phyloP scores from a whole-genome alignment of 1,140 invertebrate species.

The Apis laboriosa region DNA sequence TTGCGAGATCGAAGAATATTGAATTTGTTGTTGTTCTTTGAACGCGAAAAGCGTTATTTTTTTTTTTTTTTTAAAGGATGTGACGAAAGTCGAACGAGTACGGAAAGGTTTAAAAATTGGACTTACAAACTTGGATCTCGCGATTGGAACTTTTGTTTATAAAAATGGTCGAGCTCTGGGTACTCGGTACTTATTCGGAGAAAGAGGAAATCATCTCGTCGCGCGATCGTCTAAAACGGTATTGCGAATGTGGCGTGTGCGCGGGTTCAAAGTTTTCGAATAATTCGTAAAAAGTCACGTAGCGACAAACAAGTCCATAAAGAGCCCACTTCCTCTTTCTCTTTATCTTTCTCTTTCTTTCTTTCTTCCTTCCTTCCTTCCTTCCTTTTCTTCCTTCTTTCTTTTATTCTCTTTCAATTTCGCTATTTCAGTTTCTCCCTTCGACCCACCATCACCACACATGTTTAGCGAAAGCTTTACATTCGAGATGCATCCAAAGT shows the following conservation, averaged over 20 bases:
- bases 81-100: not conserved
- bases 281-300: constrained; percentile 67
- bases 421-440: constrained; percentile 16
- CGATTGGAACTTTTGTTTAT: constrained; percentile 23
- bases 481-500: constrained; percentile 50
- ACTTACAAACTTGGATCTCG: not conserved
- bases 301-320: constrained; percentile 73
- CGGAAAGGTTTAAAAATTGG: not conserved
- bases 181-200: constrained; percentile 24
- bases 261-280: constrained; percentile 65
- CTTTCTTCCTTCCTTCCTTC: constrained; percentile 24
- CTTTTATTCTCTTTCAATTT: constrained; percentile 13
- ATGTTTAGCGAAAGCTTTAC: constrained; percentile 57
- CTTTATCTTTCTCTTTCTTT: constrained; percentile 12
- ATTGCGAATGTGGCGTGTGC: constrained; percentile 48
- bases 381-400: constrained; percentile 20
- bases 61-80: not conserved
- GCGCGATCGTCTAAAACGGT: constrained; percentile 57
- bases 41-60: not conserved
- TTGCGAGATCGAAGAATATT: too few relatives aligned
- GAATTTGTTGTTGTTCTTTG: too few relatives aligned
- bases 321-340: constrained; percentile 54
- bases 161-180: constrained; percentile 33
- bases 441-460: constrained; percentile 18
- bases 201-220: constrained; percentile 51